Conservation (phyloP, 2,888 invertebrate genomes). For the Apotomis betuletana region DNA sequence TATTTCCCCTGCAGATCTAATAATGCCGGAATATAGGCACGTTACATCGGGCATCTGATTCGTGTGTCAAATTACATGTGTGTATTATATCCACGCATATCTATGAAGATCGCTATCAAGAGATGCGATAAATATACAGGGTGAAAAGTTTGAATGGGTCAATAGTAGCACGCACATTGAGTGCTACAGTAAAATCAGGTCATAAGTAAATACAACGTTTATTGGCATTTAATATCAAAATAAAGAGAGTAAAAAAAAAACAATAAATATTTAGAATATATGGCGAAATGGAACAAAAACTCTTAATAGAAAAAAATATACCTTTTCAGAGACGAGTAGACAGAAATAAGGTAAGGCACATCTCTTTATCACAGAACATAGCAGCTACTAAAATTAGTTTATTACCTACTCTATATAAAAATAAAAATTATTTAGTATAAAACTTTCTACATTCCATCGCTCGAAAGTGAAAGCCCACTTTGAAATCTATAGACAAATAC, state of each 20-base stretch:
- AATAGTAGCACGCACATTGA: too few species aligned
- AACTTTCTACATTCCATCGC: conserved; percentile 15
- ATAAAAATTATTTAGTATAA: conserved; percentile 46
- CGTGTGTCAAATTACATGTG: too few species aligned
- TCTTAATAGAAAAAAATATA: conserved; percentile 23
- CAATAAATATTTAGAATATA: conserved; percentile 27
- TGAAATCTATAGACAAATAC: neutral
- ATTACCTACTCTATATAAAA: conserved; percentile 46
- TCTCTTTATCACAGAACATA: conserved; percentile 76
- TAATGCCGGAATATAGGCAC: too few species aligned
- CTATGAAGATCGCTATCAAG: too few species aligned
- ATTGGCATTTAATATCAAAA: conserved; percentile 33
- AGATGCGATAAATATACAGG: too few species aligned
- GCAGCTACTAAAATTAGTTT: conserved; percentile 52
- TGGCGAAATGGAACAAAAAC: conserved; percentile 25
- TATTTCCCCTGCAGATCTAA: too few species aligned
- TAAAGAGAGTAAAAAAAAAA: conserved; percentile 23
- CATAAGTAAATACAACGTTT: conserved; percentile 27
- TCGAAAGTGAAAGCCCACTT: neutral
- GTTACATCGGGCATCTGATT: too few species aligned
- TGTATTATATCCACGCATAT: too few species aligned
- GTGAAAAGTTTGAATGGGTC: too few species aligned
- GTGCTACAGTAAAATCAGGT: conserved; percentile 8
- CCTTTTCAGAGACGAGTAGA: conserved; percentile 29
- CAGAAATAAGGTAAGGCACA: conserved; percentile 71